A percentile compares a stretch with the other conserved stretches of the same genome.
These are phyloP conservation scores for Micromesistius poutassou DNA, from an alignment of 2,797 vertebrate genomes.

Conservation along the genomic window DNA sequence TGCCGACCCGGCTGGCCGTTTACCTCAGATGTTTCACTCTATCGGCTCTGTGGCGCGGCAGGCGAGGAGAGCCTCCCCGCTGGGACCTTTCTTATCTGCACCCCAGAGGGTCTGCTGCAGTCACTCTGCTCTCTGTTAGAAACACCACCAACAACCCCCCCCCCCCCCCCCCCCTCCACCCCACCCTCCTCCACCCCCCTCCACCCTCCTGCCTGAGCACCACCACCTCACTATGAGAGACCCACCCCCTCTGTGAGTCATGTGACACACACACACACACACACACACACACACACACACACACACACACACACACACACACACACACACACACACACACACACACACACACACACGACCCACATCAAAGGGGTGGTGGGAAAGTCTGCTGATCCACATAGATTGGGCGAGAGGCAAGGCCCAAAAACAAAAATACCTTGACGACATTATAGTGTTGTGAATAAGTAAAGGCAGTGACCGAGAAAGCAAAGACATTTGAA, in stretches of 20 bases:
- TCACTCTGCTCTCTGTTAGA: background rate
- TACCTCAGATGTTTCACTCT: background rate
- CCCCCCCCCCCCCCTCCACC: too few species aligned
- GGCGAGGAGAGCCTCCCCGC: too few species aligned
- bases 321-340: conserved; percentile 1
- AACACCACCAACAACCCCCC: background rate
- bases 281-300: background rate
- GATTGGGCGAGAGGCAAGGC: too few species aligned
- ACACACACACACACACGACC: background rate
- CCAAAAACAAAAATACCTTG: too few species aligned
- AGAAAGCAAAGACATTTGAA: background rate
- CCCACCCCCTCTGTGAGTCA: too few species aligned
- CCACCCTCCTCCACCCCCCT: too few species aligned
- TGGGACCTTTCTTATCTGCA: background rate
- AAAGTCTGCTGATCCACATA: background rate
- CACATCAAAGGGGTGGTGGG: background rate
- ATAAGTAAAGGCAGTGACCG: background rate
- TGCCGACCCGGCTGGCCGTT: too few species aligned
- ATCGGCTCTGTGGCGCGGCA: background rate
- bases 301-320: conserved; percentile 1
- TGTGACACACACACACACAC: too few species aligned
- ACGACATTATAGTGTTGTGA: too few species aligned
- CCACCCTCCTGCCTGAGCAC: too few species aligned
- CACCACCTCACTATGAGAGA: too few species aligned
- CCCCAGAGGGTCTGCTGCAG: background rate